phyloP scores from a whole-genome alignment of 2,797 vertebrate species.

The Benthosema pterotum region DNA sequence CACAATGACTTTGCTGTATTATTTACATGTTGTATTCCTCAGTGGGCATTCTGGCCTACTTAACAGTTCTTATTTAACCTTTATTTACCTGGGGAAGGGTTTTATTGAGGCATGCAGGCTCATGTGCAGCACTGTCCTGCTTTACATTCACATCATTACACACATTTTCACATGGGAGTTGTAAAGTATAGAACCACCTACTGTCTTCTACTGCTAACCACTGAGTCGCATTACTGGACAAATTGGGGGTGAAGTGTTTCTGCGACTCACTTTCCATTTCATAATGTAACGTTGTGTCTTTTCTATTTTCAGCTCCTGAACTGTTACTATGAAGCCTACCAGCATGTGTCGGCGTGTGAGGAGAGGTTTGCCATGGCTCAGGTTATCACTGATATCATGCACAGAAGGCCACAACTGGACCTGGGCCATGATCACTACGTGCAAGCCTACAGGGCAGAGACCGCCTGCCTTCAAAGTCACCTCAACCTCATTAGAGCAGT shows the following conservation, averaged over 20 bases:
- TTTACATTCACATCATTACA: not conserved
- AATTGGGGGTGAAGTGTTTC: too few relatives aligned
- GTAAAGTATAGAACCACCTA: too few relatives aligned
- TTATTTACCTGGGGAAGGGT: too few relatives aligned
- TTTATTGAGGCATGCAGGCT: too few relatives aligned
- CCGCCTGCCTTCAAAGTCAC: slow-evolving; percentile 74
- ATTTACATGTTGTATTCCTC: too few relatives aligned
- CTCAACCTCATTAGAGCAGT: slow-evolving; percentile 68
- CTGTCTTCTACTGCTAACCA: too few relatives aligned
- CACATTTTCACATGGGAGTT: too few relatives aligned
- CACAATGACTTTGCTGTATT: too few relatives aligned
- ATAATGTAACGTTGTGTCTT: not conserved
- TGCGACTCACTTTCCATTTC: not conserved
- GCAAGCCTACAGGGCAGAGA: slow-evolving; percentile 69
- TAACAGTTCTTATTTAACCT: too few relatives aligned
- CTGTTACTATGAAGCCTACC: slow-evolving; percentile 81
- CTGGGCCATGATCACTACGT: slow-evolving; percentile 73
- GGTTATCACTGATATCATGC: slow-evolving; percentile 74
- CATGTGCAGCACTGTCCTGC: too few relatives aligned
- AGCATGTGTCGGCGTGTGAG: slow-evolving; percentile 76
- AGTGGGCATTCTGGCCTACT: too few relatives aligned
- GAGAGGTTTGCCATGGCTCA: slow-evolving; percentile 77
- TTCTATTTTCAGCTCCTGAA: slow-evolving; percentile 74
- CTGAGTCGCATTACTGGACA: too few relatives aligned
- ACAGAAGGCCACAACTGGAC: slow-evolving; percentile 73